Percentiles rank a stretch among this genome's conserved stretches.
Conservation (phyloP, 2,888 invertebrate species). For the Microctonus brassicae region DNA sequence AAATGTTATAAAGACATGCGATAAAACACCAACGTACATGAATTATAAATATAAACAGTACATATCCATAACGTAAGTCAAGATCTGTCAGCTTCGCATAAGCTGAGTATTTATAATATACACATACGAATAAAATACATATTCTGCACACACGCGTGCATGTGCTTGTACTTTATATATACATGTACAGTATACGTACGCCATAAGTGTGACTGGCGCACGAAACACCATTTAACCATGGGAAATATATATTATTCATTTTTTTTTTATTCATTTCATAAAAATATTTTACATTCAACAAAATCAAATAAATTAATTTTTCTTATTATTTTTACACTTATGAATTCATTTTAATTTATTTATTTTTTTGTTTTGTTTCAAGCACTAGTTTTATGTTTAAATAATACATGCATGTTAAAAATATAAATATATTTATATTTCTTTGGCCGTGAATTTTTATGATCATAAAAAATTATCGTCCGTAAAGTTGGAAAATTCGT, state of each 20-base stretch:
- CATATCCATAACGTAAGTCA: too few species aligned
- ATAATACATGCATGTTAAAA: neutral
- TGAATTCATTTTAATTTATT: neutral
- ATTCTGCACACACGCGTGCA: too few species aligned
- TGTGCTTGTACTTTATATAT: slow-evolving; percentile 37
- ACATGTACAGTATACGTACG: slow-evolving; percentile 54
- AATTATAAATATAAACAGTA: too few species aligned
- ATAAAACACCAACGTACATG: too few species aligned
- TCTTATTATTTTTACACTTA: too few species aligned
- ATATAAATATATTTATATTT: slow-evolving; percentile 49
- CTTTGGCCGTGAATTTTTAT: slow-evolving; percentile 48
- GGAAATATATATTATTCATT: slow-evolving; percentile 27
- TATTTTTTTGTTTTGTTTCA: neutral
- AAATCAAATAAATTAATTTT: neutral
- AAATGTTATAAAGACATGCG: too few species aligned
- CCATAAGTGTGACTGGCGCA: slow-evolving; percentile 67
- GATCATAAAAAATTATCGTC: slow-evolving; percentile 46
- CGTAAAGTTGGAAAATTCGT: neutral
- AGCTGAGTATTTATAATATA: slow-evolving; percentile 41
- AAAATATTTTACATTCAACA: neutral
- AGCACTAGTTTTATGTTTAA: too few species aligned
- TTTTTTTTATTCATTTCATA: slow-evolving; percentile 8
- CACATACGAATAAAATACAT: slow-evolving; percentile 40
- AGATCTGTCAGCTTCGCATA: slow-evolving; percentile 25
- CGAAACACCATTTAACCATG: slow-evolving; percentile 56